phyloP scores from a whole-genome alignment of 2,888 invertebrate species.

The Crematogaster levior region DNA sequence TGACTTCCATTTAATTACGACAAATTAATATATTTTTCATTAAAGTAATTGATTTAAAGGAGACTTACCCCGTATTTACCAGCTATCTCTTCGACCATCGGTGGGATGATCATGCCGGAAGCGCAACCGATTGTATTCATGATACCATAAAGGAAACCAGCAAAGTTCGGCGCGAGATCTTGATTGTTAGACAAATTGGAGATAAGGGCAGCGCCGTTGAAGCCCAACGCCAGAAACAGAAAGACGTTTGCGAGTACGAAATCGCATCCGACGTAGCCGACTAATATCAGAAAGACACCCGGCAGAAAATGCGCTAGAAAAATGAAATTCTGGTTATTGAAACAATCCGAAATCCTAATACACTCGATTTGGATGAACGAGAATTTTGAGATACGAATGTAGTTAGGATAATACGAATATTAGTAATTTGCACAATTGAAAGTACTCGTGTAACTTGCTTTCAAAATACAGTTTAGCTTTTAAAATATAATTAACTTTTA shows the following conservation, averaged over 20 bases:
- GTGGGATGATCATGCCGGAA: constrained; percentile 91
- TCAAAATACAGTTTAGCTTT: background rate
- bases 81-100: constrained; percentile 89
- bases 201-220: constrained; percentile 86
- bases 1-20: background rate
- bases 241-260: constrained; percentile 78
- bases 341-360: background rate
- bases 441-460: background rate
- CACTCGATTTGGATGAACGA: background rate
- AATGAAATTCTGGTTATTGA: background rate
- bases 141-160: constrained; percentile 91
- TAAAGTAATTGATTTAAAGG: background rate
- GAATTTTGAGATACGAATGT: background rate
- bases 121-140: constrained; percentile 91
- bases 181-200: constrained; percentile 86
- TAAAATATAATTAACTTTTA: no score
- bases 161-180: constrained; percentile 91
- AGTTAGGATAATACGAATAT: constrained; percentile 4
- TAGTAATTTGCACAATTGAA: background rate
- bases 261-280: constrained; percentile 79
- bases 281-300: constrained; percentile 86
- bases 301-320: constrained; percentile 87
- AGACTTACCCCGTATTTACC: constrained; percentile 86
- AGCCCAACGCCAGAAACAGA: constrained; percentile 79
- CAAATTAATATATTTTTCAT: background rate